A percentile compares a stretch with the other conserved stretches of the same genome.
Evolutionary conservation across 2,888 invertebrate species (phyloP).

Genomic region (Thysanoteuthis rhombus): DNA sequence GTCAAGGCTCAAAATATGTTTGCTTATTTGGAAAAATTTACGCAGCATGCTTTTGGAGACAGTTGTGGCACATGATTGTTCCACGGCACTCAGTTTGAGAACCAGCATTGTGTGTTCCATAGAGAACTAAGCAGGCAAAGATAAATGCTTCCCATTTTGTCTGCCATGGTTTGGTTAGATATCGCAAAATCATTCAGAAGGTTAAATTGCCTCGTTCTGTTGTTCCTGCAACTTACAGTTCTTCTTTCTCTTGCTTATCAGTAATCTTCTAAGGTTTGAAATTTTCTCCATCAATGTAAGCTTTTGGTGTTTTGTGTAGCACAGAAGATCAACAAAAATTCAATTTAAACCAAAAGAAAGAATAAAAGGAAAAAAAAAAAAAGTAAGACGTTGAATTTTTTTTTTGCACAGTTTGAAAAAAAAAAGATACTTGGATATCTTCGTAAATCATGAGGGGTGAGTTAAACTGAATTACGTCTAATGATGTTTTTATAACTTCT

Average conservation of each 20-base stretch:
- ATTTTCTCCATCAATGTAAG: neutral
- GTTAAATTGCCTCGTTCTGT: neutral
- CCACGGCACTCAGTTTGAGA: too few relatives aligned
- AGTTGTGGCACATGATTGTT: too few relatives aligned
- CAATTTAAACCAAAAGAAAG: neutral
- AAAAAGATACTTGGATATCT: neutral
- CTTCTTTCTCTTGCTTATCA: neutral
- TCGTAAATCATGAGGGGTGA: neutral
- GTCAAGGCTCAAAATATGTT: too few relatives aligned
- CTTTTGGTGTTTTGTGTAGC: neutral
- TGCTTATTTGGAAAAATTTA: too few relatives aligned
- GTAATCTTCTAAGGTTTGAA: neutral
- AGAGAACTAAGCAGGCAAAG: neutral
- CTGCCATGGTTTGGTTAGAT: neutral
- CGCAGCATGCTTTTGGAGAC: too few relatives aligned
- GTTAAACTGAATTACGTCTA: neutral
- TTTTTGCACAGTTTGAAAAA: neutral
- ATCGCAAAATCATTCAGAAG: neutral
- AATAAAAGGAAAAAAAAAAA: neutral
- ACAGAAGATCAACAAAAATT: neutral
- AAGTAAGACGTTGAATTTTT: neutral
- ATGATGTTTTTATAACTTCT: neutral
- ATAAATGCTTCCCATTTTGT: neutral
- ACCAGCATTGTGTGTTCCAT: too few relatives aligned
- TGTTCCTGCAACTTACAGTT: neutral